A percentile compares a stretch with the other conserved stretches of the same genome.
Evolutionary conservation across 2,113 vertebrate species (phyloP).

Genomic region (human (Homo sapiens)): GRCh38 chr7:127711501-127712000

Average conservation of each 20-base stretch:
- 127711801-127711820: background rate
- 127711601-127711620: background rate
- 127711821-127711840: conserved; percentile 24
- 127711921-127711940: background rate
- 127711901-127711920: background rate
- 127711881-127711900: background rate
- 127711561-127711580: background rate
- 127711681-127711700: background rate
- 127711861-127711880: conserved; percentile 10
- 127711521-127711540: conserved; percentile 11
- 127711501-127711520: conserved; percentile 13
- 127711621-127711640: background rate
- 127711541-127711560: background rate
- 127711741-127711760: background rate
- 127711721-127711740: background rate
- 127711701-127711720: background rate
- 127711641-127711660: background rate
- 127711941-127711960: background rate
- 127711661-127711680: background rate
- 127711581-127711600: background rate
- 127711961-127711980: background rate
- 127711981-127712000: background rate
- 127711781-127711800: background rate
- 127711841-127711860: background rate
- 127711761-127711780: background rate